phyloP scores from a whole-genome alignment of 2,888 invertebrate species.

The Neoascia interrupta region DNA sequence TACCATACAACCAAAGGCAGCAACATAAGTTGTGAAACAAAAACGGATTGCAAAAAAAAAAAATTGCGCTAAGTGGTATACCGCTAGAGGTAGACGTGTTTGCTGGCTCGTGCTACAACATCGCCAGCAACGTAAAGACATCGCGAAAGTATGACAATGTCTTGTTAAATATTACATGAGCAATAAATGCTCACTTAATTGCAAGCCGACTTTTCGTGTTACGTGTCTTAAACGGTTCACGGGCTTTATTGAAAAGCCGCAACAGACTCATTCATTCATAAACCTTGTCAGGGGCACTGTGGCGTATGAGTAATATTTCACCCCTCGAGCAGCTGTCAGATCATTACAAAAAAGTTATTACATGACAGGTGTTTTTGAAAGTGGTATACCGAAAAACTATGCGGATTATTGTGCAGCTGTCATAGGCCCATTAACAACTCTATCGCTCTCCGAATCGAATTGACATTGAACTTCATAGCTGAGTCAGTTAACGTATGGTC shows the following conservation, averaged over 20 bases:
- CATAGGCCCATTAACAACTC: background rate
- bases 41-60: slow-evolving; percentile 19
- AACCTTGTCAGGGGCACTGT: no score
- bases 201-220: background rate
- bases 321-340: no score
- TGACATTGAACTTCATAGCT: slow-evolving; percentile 53
- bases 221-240: background rate
- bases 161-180: background rate
- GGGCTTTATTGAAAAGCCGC: background rate
- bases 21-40: slow-evolving; percentile 7
- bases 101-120: background rate
- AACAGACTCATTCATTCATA: no score
- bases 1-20: slow-evolving; percentile 4
- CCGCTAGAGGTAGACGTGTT: background rate
- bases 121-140: background rate
- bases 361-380: background rate
- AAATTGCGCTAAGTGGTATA: slow-evolving; percentile 20
- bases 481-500: slow-evolving; percentile 2
- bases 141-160: slow-evolving; percentile 10
- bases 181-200: background rate
- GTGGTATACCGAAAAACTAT: background rate
- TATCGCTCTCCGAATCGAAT: no score
- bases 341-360: no score
- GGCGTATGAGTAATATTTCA: background rate
- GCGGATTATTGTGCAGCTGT: background rate